These are phyloP conservation scores for Gandaritis pyraliata DNA, from an alignment of 2,888 invertebrate species.

Conservation along the genomic window DNA sequence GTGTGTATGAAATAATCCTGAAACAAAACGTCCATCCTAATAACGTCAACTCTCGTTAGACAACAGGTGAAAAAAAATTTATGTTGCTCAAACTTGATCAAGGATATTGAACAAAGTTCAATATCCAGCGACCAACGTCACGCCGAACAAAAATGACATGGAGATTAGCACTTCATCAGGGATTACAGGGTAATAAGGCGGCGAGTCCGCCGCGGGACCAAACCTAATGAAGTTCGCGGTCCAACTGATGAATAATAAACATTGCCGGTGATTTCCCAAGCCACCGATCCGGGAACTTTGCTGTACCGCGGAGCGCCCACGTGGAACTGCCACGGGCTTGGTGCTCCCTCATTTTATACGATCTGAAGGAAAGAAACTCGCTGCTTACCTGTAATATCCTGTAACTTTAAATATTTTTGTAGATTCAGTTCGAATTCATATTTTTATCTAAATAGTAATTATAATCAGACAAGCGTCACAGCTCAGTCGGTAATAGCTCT, in stretches of 20 bases:
- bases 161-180: slow-evolving; percentile 16
- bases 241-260: slow-evolving; percentile 67
- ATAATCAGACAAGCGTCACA: too few species aligned
- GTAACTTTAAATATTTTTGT: too few species aligned
- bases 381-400: too few species aligned
- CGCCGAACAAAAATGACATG: not conserved
- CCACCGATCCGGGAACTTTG: slow-evolving; percentile 49
- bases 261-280: slow-evolving; percentile 66
- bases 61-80: too few species aligned
- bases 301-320: not conserved
- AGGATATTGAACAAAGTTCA: too few species aligned
- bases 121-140: too few species aligned
- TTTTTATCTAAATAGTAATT: too few species aligned
- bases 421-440: too few species aligned
- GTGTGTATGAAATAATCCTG: too few species aligned
- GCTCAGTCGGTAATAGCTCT: too few species aligned
- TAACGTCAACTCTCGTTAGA: too few species aligned
- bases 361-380: not conserved
- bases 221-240: slow-evolving; percentile 56
- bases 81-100: too few species aligned
- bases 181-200: slow-evolving; percentile 18
- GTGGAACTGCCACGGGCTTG: not conserved
- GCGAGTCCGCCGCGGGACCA: slow-evolving; percentile 24
- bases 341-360: not conserved
- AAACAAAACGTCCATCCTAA: not conserved